Conservation (phyloP, 2,113 vertebrate species). For the Cebidichthys violaceus region DNA sequence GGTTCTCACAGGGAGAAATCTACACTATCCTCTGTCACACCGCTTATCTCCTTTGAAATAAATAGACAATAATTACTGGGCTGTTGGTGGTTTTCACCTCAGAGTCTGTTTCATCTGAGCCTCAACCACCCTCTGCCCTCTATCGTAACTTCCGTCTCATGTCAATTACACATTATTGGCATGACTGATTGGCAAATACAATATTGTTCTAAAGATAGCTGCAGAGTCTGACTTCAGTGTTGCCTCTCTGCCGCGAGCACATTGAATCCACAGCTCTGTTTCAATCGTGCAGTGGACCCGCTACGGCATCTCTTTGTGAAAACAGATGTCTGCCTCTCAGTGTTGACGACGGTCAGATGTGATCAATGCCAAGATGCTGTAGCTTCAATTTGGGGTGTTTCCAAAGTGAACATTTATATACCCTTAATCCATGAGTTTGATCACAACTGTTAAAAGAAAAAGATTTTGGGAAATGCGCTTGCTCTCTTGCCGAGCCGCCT, state of each 20-base stretch:
- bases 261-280: slow-evolving; percentile 49
- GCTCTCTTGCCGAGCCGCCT: background rate
- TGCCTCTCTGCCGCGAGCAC: slow-evolving; percentile 36
- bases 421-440: background rate
- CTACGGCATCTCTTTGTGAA: slow-evolving; percentile 28
- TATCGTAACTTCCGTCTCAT: slow-evolving; percentile 26
- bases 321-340: slow-evolving; percentile 40
- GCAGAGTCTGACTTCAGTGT: slow-evolving; percentile 27
- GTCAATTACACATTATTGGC: slow-evolving; percentile 49
- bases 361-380: slow-evolving; percentile 6
- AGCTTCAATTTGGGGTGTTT: slow-evolving; percentile 6
- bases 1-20: slow-evolving; percentile 51
- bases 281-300: slow-evolving; percentile 20
- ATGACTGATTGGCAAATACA: slow-evolving; percentile 43
- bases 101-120: slow-evolving; percentile 22
- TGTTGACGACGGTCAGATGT: slow-evolving; percentile 17
- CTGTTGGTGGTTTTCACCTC: slow-evolving; percentile 56
- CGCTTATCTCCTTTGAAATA: slow-evolving; percentile 55
- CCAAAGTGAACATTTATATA: slow-evolving; percentile 5
- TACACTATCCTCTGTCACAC: slow-evolving; percentile 27
- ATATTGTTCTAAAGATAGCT: slow-evolving; percentile 49
- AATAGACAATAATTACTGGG: slow-evolving; percentile 54
- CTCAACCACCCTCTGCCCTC: background rate
- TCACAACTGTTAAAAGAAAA: background rate
- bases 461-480: background rate